These are phyloP conservation scores for Cantharis flavilabris DNA, from an alignment of 2,888 invertebrate species.

Conservation along the genomic window DNA sequence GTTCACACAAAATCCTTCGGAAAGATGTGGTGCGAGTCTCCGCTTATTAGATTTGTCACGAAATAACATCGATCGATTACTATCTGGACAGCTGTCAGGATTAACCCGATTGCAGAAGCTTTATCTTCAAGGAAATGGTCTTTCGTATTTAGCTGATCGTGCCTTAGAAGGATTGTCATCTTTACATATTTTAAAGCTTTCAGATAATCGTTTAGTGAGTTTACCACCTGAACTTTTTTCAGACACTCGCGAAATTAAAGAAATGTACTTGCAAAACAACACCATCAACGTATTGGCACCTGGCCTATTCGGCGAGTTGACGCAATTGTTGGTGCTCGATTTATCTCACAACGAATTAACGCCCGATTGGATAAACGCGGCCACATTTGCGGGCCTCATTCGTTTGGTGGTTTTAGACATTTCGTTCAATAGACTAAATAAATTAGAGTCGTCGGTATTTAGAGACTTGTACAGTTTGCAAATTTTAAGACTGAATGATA, in stretches of 20 bases:
- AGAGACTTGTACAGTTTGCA: conserved; percentile 79
- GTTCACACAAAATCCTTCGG: conserved; percentile 66
- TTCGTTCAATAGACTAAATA: conserved; percentile 75
- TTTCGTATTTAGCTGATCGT: conserved; percentile 76
- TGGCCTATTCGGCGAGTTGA: conserved; percentile 76
- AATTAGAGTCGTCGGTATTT: conserved; percentile 76
- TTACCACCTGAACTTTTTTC: conserved; percentile 82
- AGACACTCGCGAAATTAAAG: conserved; percentile 76
- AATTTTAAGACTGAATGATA: conserved; percentile 79
- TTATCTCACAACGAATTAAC: conserved; percentile 79
- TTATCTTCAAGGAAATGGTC: conserved; percentile 76
- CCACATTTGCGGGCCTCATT: conserved; percentile 77
- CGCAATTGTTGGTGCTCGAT: conserved; percentile 76
- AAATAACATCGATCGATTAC: conserved; percentile 77
- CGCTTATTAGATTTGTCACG: conserved; percentile 74
- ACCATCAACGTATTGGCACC: conserved; percentile 80
- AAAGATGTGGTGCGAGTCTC: conserved; percentile 73
- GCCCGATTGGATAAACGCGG: conserved; percentile 81
- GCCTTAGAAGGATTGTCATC: conserved; percentile 76
- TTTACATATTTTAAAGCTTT: conserved; percentile 74
- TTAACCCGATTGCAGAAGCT: conserved; percentile 73
- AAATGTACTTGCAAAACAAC: conserved; percentile 82
- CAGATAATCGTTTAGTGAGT: conserved; percentile 79
- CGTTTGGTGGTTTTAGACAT: conserved; percentile 78
- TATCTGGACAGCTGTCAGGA: conserved; percentile 73